Evolutionary conservation across 2,888 invertebrate genomes (phyloP).

Genomic region (Pimpla rufipes): DNA sequence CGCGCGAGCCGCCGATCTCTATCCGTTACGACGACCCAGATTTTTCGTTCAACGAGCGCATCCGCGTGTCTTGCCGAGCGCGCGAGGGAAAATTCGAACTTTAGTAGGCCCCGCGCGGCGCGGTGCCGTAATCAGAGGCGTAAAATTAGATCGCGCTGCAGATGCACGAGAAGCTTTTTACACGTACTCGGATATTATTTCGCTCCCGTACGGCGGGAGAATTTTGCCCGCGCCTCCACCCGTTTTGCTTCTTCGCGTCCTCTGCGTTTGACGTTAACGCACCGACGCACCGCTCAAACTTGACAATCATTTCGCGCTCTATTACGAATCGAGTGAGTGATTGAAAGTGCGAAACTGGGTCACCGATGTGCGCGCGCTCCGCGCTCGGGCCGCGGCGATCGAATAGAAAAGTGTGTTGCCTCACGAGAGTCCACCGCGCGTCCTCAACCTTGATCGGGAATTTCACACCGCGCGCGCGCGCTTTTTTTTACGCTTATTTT

Average conservation of each 20-base stretch:
- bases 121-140: conserved; percentile 61
- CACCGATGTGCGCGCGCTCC: conserved; percentile 37
- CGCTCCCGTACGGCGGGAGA: no score
- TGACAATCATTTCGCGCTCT: conserved; percentile 66
- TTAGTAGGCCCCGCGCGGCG: conserved; percentile 51
- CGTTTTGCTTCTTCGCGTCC: background rate
- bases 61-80: conserved; percentile 65
- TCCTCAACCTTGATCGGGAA: conserved; percentile 45
- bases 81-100: conserved; percentile 65
- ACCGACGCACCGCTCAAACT: conserved; percentile 53
- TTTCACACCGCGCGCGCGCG: conserved; percentile 36
- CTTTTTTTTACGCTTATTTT: background rate
- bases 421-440: conserved; percentile 2
- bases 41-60: conserved; percentile 67
- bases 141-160: conserved; percentile 64
- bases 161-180: background rate
- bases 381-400: conserved; percentile 44
- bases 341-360: conserved; percentile 66
- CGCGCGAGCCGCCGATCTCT: conserved; percentile 62
- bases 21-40: conserved; percentile 70
- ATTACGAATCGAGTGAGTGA: conserved; percentile 61
- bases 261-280: conserved; percentile 30
- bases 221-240: no score
- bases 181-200: background rate
- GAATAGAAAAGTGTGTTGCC: conserved; percentile 47